A percentile compares a stretch with the other conserved stretches of the same genome.
Conservation (phyloP, 1,140 invertebrate species). For the Lysiphlebus fabarum region DNA sequence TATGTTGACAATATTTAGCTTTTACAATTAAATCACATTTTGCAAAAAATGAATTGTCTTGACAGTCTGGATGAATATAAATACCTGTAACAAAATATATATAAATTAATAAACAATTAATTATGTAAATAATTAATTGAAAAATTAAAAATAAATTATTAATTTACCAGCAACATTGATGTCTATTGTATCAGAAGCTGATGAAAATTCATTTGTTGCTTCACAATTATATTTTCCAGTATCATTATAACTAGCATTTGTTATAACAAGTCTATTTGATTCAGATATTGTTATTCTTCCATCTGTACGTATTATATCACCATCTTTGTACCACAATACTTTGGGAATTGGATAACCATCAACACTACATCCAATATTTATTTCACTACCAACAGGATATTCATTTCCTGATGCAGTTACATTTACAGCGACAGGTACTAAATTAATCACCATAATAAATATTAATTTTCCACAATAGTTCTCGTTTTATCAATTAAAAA, state of each 20-base stretch:
- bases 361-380: conserved; percentile 71
- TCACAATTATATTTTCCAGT: conserved; percentile 76
- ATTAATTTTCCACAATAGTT: neutral
- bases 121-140: neutral
- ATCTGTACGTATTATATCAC: conserved; percentile 51
- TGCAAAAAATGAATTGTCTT: conserved; percentile 84
- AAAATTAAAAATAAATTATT: conserved; percentile 14
- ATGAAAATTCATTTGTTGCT: conserved; percentile 69
- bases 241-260: conserved; percentile 63
- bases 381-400: conserved; percentile 63
- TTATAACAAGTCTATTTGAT: conserved; percentile 66
- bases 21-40: conserved; percentile 83
- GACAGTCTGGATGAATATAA: conserved; percentile 74
- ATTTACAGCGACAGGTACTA: conserved; percentile 63
- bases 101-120: too few relatives aligned
- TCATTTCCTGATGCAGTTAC: conserved; percentile 56
- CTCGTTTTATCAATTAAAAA: too few relatives aligned
- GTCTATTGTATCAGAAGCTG: conserved; percentile 59
- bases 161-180: conserved; percentile 69
- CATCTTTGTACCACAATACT: conserved; percentile 78
- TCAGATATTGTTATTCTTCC: conserved; percentile 63
- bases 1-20: conserved; percentile 77
- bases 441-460: conserved; percentile 19
- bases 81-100: conserved; percentile 57
- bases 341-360: conserved; percentile 72